Percentiles rank a stretch among this genome's conserved stretches.
Evolutionary conservation across 1,140 invertebrate genomes (phyloP).

Genomic region (Drosophila tani): DNA sequence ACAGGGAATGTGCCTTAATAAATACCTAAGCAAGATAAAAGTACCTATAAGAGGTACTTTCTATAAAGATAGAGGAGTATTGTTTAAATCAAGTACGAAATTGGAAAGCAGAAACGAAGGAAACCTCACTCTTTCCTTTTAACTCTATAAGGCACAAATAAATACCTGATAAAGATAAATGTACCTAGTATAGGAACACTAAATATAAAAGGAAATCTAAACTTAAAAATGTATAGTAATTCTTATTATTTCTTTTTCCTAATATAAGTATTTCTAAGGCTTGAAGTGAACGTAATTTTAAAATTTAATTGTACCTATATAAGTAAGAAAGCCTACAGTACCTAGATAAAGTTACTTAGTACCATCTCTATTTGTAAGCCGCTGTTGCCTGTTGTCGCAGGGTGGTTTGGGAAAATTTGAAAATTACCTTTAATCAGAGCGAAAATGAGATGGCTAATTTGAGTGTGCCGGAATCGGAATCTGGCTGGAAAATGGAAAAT

Average conservation of each 20-base stretch:
- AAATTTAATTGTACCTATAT: background rate
- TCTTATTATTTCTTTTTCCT: too few relatives aligned
- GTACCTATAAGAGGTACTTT: background rate
- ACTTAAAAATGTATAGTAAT: too few relatives aligned
- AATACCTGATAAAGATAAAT: too few relatives aligned
- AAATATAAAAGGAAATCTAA: too few relatives aligned
- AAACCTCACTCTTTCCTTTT: too few relatives aligned
- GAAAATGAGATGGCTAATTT: slow-evolving; percentile 79
- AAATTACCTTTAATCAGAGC: slow-evolving; percentile 83
- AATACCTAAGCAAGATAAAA: background rate
- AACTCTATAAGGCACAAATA: too few relatives aligned
- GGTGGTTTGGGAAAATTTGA: slow-evolving; percentile 70
- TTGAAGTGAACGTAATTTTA: background rate
- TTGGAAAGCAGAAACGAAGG: background rate
- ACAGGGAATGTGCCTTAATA: background rate
- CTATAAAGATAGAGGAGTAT: background rate
- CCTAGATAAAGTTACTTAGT: background rate
- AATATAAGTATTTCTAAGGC: too few relatives aligned
- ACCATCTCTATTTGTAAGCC: slow-evolving; percentile 2
- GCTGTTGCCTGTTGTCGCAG: slow-evolving; percentile 66
- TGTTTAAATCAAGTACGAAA: background rate
- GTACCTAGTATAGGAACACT: too few relatives aligned
- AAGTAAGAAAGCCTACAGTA: background rate
- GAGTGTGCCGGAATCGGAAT: slow-evolving; percentile 49
- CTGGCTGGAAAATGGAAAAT: slow-evolving; percentile 59